Base-by-base conservation (phyloP, 1,140 invertebrate genomes). In the Ostrea denselamellosa region DNA sequence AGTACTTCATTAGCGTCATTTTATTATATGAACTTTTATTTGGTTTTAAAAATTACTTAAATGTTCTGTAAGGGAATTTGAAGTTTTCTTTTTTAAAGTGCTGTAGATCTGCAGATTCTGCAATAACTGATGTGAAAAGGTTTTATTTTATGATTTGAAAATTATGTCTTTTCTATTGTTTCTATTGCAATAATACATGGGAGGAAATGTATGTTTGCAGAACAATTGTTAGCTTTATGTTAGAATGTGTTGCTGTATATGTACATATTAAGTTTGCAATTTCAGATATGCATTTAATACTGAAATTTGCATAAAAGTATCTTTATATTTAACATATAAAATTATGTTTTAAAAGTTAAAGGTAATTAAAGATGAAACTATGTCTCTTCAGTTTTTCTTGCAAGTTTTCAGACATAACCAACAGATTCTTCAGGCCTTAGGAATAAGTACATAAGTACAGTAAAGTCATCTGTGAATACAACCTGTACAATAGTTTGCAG, bases 321-420 rank as follows among this genome's bases (percentile, higher is more conserved):
- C 68, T 77, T 34, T 77, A 77, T 77, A 77, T 77, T 77, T 77
- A 77, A 77, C 68, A 77, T 77, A 77, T 34, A 77, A 77, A 77
- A 77, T 77, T 77, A 28, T 77, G 68, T 77, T 77, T 77, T 77
- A 28, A 77, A 71, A 34, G 25, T 77, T 77, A 14, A 77, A 77
- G 28, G 68, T 77, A 77, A 77, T 77, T 77, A 34, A 77, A 77
- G 68, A 77, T 77, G 25, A 77, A 34, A 77, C 25, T 62, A 17
- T 14, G 5, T 77, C 10, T 44, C 34, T 44, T 2, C 34, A 44
- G 28, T 77, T 17, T 44, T 44, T 71, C 28, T 34, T 34, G 28
- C 28, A 12, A 28, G 14, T 34, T 77, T 22, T 25, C 25, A 34
- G 14, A 77, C 8, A 77, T 28, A 10, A 19, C 58, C 10, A 19